These are phyloP conservation scores for Drosophila pegasa DNA, from an alignment of 2,888 invertebrate genomes.

Conservation along the genomic window DNA sequence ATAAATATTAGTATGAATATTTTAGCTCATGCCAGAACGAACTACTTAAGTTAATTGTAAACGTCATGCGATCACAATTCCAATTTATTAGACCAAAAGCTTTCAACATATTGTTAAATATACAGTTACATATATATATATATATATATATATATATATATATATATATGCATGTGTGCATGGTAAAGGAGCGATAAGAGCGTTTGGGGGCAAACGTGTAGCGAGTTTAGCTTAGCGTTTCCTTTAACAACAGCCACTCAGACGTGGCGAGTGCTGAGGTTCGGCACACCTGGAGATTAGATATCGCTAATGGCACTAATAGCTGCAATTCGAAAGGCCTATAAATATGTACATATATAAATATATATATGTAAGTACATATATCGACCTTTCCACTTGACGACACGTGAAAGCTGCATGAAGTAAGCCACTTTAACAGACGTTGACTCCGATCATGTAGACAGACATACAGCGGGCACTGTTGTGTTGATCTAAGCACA, in stretches of 20 bases:
- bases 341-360: slow-evolving; percentile 2
- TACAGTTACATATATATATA: not conserved
- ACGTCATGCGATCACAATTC: slow-evolving; percentile 47
- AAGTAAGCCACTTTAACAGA: not conserved
- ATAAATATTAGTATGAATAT: not conserved
- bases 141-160: not conserved
- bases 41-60: slow-evolving; percentile 51
- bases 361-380: not conserved
- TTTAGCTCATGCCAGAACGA: not conserved
- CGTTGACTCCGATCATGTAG: not conserved
- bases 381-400: slow-evolving; percentile 35
- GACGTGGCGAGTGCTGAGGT: slow-evolving; percentile 4
- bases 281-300: slow-evolving; percentile 30
- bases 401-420: slow-evolving; percentile 15
- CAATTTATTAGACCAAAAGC: slow-evolving; percentile 46
- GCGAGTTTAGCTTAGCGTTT: not conserved
- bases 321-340: slow-evolving; percentile 11
- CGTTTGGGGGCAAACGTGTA: slow-evolving; percentile 4
- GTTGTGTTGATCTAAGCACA: not conserved
- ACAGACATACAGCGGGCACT: not conserved
- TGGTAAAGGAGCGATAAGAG: slow-evolving; percentile 9
- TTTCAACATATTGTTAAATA: not conserved
- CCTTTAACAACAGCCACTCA: slow-evolving; percentile 14
- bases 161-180: not conserved
- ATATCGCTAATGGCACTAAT: slow-evolving; percentile 36